Percentiles rank a stretch among this genome's conserved stretches.
These are phyloP conservation scores for Acyrthosiphon pisum DNA, from an alignment of 1,140 invertebrate species.

Conservation along the genomic window DNA sequence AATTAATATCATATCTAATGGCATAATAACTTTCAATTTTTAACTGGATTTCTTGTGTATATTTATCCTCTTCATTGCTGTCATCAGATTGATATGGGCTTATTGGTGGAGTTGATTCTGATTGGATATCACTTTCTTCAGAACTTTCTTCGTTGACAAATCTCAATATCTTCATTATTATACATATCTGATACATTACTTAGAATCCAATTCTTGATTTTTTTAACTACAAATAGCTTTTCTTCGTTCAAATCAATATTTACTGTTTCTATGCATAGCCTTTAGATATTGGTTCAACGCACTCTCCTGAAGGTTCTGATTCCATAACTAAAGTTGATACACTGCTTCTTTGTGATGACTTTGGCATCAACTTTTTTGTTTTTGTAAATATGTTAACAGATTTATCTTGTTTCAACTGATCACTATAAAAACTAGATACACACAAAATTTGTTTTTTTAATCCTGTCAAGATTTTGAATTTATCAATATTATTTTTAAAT, in stretches of 20 bases:
- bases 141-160: background rate
- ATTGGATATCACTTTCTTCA: background rate
- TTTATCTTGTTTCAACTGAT: background rate
- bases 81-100: constrained; percentile 6
- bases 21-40: background rate
- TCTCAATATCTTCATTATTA: background rate
- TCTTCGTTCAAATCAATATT: constrained; percentile 12
- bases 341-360: background rate
- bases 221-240: background rate
- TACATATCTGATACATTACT: background rate
- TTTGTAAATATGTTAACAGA: background rate
- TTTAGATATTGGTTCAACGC: background rate
- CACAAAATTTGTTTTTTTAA: background rate
- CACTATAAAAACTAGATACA: background rate
- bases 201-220: constrained; percentile 13
- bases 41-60: background rate
- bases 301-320: background rate
- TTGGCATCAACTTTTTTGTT: background rate
- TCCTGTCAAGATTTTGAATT: constrained; percentile 3
- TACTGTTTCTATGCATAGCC: background rate
- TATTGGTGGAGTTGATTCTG: background rate
- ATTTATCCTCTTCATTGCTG: background rate
- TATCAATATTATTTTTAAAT: constrained; percentile 16
- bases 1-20: background rate
- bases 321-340: background rate